Evolutionary conservation across 2,113 vertebrate species (phyloP).

Genomic region (Caranx ignobilis): DNA sequence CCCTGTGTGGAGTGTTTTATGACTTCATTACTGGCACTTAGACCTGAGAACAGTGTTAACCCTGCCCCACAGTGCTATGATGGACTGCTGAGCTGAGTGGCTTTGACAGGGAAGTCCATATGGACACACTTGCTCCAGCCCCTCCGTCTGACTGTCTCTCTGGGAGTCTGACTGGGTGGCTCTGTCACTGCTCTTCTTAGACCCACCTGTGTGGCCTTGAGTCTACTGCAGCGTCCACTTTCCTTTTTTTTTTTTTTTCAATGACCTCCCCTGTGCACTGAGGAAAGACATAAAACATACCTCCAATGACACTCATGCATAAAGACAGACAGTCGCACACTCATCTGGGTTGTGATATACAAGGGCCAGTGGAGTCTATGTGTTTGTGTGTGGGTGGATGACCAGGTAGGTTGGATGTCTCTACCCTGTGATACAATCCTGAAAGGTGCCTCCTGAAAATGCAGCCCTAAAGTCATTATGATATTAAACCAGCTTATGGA

Average conservation of each 20-base stretch:
- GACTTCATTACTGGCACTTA: constrained; percentile 72
- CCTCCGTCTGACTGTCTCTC: constrained; percentile 36
- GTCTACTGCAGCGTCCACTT: not conserved
- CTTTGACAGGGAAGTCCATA: constrained; percentile 70
- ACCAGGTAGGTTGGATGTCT: no score
- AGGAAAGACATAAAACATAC: constrained; percentile 34
- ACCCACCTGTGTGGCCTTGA: constrained; percentile 34
- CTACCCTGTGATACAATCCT: not conserved
- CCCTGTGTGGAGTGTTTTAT: constrained; percentile 55
- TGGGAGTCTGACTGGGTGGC: constrained; percentile 33
- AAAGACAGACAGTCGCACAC: constrained; percentile 32
- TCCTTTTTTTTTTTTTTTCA: not conserved
- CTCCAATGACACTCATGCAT: constrained; percentile 37
- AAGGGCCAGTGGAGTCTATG: constrained; percentile 10
- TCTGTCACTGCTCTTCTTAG: constrained; percentile 46
- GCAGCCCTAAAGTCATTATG: not conserved
- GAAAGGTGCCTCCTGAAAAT: not conserved
- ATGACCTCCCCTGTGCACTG: constrained; percentile 43
- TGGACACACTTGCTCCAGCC: constrained; percentile 58
- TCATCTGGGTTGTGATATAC: constrained; percentile 31
- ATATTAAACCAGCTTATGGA: not conserved
- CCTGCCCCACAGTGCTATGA: constrained; percentile 62
- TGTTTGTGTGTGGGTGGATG: not conserved
- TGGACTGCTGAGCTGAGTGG: constrained; percentile 64
- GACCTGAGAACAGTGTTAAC: constrained; percentile 67